Conservation (phyloP, 2,797 vertebrate genomes). For the Sebastes oblongus region DNA sequence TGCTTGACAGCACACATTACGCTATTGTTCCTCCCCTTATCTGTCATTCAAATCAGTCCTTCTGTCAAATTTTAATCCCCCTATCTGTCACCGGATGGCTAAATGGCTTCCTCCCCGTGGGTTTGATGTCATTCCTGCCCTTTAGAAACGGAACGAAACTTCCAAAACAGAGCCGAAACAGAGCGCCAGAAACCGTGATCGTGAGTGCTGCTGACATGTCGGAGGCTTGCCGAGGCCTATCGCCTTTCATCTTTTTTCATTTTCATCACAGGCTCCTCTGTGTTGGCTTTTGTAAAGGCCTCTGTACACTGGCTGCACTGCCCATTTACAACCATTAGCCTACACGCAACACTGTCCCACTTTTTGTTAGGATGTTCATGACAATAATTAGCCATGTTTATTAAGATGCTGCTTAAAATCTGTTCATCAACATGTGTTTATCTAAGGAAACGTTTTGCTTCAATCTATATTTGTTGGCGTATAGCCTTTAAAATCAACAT, state of each 20-base stretch:
- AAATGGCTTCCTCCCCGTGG: slow-evolving; percentile 55
- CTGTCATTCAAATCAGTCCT: slow-evolving; percentile 55
- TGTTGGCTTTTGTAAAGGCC: slow-evolving; percentile 9
- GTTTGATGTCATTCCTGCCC: slow-evolving; percentile 69
- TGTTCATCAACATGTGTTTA: background rate
- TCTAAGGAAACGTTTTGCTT: no score
- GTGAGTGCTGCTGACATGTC: slow-evolving; percentile 44
- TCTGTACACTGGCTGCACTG: background rate
- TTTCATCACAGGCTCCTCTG: slow-evolving; percentile 23
- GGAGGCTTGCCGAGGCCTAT: slow-evolving; percentile 11
- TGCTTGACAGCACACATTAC: slow-evolving; percentile 55
- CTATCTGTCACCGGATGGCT: slow-evolving; percentile 47
- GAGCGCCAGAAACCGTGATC: slow-evolving; percentile 19
- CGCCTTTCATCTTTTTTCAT: slow-evolving; percentile 22
- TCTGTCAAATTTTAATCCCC: slow-evolving; percentile 67
- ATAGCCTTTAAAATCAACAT: no score
- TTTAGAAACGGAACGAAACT: slow-evolving; percentile 53
- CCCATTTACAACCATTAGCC: background rate
- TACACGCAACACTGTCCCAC: background rate
- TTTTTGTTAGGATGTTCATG: background rate
- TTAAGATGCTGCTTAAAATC: background rate
- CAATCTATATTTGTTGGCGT: no score
- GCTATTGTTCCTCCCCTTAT: slow-evolving; percentile 65
- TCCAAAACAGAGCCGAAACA: slow-evolving; percentile 37
- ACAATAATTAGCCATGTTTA: background rate